Evolutionary conservation across 1,140 invertebrate genomes (phyloP), one percentile per base, ranked within the genome.

Genomic region (Araneus ventricosus): DNA sequence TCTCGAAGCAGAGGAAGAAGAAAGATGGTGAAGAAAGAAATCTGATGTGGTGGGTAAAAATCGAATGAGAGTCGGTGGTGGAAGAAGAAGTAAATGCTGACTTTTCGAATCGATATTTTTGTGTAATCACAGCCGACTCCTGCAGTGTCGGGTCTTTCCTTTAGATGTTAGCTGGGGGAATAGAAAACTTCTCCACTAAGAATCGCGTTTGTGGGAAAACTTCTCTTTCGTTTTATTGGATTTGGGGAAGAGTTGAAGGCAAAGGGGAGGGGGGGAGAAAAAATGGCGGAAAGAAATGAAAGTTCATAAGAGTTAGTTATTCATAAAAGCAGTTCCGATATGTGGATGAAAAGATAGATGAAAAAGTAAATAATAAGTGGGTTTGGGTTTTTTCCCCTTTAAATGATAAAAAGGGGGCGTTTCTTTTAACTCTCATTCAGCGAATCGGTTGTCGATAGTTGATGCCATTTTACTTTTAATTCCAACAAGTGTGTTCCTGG

Each of bases 21-120:
- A 80, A 4, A 24, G 75, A 80, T 37, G 34, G 39, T 22, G 75
- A 39, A n/a, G 75, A 52, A 82, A 82, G 37, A 52, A 82, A 82
- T 52, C 80, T 52, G 80, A 82, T 82, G 80, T n/a, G 80, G 59
- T n/a, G 80, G 59, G 39, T 70, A 34, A 88, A 67, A 88, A 88
- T 70, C 86, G 86, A 88, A 88, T 70, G 86, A 70, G 39, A 30
- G 70, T 7, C 22, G 6, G 20, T 14, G 34, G 70, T 34, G 14
- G 86, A 88, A 67, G 86, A 39, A 37, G 86, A 70, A 70, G 86
- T 88, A 88, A 88, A 88, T 67, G 86, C 86, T 88, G 86, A 88
- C 86, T 88, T 88, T 88, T 88, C 86, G 14, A 70, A 88, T 88
- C 86, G 86, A 88, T 88, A 70, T 37, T 41, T 27, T 88, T 88